Base-by-base conservation (phyloP, 2,888 invertebrate species). In the Agrotis segetum region DNA sequence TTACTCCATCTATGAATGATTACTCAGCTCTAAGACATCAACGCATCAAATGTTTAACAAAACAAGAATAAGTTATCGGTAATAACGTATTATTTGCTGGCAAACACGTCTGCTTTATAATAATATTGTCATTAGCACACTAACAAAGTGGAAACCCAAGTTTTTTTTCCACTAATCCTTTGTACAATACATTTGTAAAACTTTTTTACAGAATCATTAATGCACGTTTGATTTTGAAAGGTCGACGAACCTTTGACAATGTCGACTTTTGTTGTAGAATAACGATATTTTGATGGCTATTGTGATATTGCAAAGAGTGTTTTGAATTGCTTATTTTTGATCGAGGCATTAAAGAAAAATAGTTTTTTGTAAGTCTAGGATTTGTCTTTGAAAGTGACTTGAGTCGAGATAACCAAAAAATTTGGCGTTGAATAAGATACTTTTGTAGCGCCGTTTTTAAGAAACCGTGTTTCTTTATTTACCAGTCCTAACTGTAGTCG, bases 101-200 rank as follows among this genome's bases (percentile, higher is more conserved):
- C 88, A 89, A 89, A 90, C 88, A 82, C 85, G 82, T 86, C 83
- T 76, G 85, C 76, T 84, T 91, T 91, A 91, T 88, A 92, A 93
- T 93, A 93, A 93, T 92, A 93, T 93, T 93, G 91, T 92, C 92
- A 93, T 93, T 93, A 93, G 88, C 77, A 83, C 82, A 68, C 81
- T 81, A 80, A 87, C 84, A 78, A 85, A 86, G 70, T 79, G 71
- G 72, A 83, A 85, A 83, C 72, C 83, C 79, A 53, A 72, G 58
- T 68, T 84, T 90, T 66, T 66, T 88, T 85, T 85, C 71, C 67
- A 14, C 60, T 79, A 82, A 80, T 75, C 83, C 79, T 67, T 71
- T 59, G 47, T 76, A 84, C 79, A 78, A 84, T 81, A 74, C 73
- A 69, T 74, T 74, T 81, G 52, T 81, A 79, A 40, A 40, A 81